Evolutionary conservation across 2,797 vertebrate genomes (phyloP), one percentile per base, ranked within the genome.

Genomic region (Chelidonichthys spinosus): DNA sequence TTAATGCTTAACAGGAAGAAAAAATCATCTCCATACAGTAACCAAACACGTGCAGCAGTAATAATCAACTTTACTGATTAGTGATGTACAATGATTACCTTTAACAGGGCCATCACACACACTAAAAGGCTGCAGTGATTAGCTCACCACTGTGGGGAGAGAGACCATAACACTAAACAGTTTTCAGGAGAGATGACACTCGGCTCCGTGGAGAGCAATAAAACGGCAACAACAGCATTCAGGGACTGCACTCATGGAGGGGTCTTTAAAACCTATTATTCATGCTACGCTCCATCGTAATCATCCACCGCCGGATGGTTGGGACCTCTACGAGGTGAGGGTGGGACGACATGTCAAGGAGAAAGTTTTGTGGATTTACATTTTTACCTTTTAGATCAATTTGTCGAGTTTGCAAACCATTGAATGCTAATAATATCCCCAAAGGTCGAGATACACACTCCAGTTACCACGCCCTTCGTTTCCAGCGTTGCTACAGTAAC

Each of bases 31-130:
- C 40, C 56, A 63, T 52, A 74, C 60, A 63, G 54, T 71, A 76
- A 79, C 81, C 76, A 50, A 78, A 70, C 58, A 69, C 73, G 56
- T 84, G 67, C 64, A 69, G 61, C 8, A 43, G 11, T 40, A 46
- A 62, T 78, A 85, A 86, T 83, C 82, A 84, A 64, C 43, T 75
- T 74, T 62, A 60, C 44, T 71, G 63, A 62, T 32, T 62, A 9
- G n/a, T 69, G 47, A 76, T 66, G 18, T 62, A 63, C 47, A 65
- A 32, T 69, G 15, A 74, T 74, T 63, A 17, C 9, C 73, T 63
- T 64, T 54, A 63, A 77, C 32, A 47, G 39, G 17, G 47, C 66
- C 72, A 18, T 75, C 39, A 35, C 25, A 71, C 35, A 25, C 25
- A 25, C 25, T 1, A 74, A 72, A 70, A 70, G 65, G 17, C 61